Evolutionary conservation across 1,140 invertebrate species (phyloP).

Genomic region (Rhyzopertha dominica): DNA sequence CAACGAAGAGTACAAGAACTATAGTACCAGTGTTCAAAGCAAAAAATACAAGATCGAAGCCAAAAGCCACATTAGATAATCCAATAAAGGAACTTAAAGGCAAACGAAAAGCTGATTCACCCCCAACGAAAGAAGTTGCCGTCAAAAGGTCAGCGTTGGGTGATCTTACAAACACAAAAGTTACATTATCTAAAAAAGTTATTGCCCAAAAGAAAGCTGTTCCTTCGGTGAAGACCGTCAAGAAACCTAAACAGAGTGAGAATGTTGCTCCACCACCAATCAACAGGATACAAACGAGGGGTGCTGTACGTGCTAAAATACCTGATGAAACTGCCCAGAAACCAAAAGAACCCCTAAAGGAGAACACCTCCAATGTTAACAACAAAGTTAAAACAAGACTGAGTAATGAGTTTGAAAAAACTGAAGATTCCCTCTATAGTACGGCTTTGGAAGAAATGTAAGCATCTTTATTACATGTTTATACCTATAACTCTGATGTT

Average conservation of each 20-base stretch:
- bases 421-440: slow-evolving; percentile 61
- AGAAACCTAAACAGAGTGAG: slow-evolving; percentile 42
- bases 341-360: slow-evolving; percentile 46
- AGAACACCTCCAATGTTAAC: slow-evolving; percentile 42
- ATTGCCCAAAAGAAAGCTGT: slow-evolving; percentile 51
- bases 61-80: no score
- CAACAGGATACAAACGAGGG: slow-evolving; percentile 50
- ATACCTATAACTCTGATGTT: no score
- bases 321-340: slow-evolving; percentile 52
- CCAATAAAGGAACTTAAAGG: no score
- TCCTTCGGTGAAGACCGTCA: slow-evolving; percentile 48
- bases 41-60: slow-evolving; percentile 45
- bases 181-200: slow-evolving; percentile 49
- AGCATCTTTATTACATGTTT: slow-evolving; percentile 34
- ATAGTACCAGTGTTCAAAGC: slow-evolving; percentile 33
- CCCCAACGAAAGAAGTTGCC: slow-evolving; percentile 51
- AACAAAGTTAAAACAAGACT: slow-evolving; percentile 44
- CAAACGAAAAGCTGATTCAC: slow-evolving; percentile 54
- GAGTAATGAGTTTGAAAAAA: slow-evolving; percentile 59
- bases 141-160: slow-evolving; percentile 66
- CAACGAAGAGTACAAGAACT: slow-evolving; percentile 50
- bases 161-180: slow-evolving; percentile 66
- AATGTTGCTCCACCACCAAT: slow-evolving; percentile 40
- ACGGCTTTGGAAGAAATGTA: slow-evolving; percentile 69
- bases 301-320: slow-evolving; percentile 41